phyloP scores from a whole-genome alignment of 2,113 vertebrate genomes.

The Lepidothrix coronata region DNA sequence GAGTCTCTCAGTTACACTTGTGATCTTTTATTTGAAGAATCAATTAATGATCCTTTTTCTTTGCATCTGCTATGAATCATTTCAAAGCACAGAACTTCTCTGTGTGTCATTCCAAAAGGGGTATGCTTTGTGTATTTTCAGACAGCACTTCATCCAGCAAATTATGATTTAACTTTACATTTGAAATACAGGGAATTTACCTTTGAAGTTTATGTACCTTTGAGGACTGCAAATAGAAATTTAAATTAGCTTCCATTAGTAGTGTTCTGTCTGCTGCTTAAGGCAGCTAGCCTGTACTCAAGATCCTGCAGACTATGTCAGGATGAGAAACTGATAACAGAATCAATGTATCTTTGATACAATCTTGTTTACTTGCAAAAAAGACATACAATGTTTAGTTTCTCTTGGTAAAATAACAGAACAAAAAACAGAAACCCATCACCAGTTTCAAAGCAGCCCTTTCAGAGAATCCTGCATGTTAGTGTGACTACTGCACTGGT shows the following conservation, averaged over 20 bases:
- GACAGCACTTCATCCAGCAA: background rate
- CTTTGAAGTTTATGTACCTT: background rate
- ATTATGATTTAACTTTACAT: background rate
- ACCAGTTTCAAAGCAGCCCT: background rate
- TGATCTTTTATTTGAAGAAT: constrained; percentile 10
- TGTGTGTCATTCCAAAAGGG: background rate
- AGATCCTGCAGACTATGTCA: background rate
- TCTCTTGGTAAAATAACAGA: background rate
- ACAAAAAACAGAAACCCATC: background rate
- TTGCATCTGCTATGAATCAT: background rate
- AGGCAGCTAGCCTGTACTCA: background rate
- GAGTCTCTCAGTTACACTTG: background rate
- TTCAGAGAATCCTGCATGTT: background rate
- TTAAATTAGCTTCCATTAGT: background rate
- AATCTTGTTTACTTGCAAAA: background rate
- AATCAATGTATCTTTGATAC: background rate
- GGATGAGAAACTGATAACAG: background rate
- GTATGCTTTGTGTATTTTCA: background rate
- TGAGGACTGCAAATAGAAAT: background rate
- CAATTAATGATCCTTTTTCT: constrained; percentile 24
- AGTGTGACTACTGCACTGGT: background rate
- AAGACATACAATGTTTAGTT: background rate
- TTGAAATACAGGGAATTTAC: background rate
- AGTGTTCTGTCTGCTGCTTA: background rate
- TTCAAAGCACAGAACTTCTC: constrained; percentile 12